These are phyloP conservation scores for Macrosoma leucophasiata DNA, from an alignment of 2,888 invertebrate genomes.

Conservation along the genomic window DNA sequence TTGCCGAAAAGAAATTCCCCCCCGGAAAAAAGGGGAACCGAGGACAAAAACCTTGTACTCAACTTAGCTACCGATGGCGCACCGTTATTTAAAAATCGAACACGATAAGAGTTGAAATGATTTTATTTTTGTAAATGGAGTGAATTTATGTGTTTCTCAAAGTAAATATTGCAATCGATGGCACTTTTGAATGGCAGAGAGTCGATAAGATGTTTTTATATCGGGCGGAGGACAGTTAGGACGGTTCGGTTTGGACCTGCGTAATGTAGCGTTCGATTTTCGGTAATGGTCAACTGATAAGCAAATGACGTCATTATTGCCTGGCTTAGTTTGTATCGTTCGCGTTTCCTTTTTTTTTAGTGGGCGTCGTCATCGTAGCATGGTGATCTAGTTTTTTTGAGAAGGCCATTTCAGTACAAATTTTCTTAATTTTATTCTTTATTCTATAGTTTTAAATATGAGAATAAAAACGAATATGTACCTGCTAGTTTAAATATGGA, in stretches of 20 bases:
- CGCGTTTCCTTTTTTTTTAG: constrained; percentile 42
- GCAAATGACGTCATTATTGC: constrained; percentile 72
- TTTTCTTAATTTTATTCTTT: constrained; percentile 4
- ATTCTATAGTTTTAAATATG: constrained; percentile 6
- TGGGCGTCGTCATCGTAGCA: constrained; percentile 7
- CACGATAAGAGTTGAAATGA: constrained; percentile 70
- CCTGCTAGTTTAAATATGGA: no score
- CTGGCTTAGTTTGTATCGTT: constrained; percentile 62
- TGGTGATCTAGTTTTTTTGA: no score
- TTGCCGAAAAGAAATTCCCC: constrained; percentile 72
- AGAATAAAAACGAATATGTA: not conserved
- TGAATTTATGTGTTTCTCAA: constrained; percentile 66
- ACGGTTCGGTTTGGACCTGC: constrained; percentile 58
- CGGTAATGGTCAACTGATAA: constrained; percentile 75
- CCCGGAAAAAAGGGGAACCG: constrained; percentile 62
- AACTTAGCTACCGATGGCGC: constrained; percentile 65
- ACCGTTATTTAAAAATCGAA: constrained; percentile 74
- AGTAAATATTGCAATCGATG: constrained; percentile 66
- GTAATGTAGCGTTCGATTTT: constrained; percentile 73
- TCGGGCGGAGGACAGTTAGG: constrained; percentile 49
- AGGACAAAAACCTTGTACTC: constrained; percentile 67
- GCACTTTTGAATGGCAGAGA: constrained; percentile 55
- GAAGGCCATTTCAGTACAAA: no score
- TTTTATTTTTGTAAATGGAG: constrained; percentile 71
- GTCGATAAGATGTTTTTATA: constrained; percentile 70